These are phyloP conservation scores for Danaus chrysippus DNA, from an alignment of 2,888 invertebrate genomes.

Conservation along the genomic window DNA sequence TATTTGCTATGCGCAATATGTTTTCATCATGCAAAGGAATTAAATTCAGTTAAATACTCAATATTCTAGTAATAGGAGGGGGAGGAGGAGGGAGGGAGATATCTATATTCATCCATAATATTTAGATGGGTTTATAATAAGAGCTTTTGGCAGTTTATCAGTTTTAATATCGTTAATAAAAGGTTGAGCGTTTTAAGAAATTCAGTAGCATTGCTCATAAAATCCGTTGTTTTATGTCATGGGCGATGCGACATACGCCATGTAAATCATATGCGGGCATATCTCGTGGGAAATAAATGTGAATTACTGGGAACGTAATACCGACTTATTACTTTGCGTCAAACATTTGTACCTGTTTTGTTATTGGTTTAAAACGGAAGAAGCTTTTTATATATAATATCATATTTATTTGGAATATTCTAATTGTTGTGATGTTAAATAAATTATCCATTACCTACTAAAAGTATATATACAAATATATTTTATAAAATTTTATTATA, in stretches of 20 bases:
- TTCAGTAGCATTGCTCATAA: conserved; percentile 40
- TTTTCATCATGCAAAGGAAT: too few species aligned
- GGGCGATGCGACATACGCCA: conserved; percentile 57
- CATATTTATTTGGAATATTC: too few species aligned
- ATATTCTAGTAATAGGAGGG: too few species aligned
- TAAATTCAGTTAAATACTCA: too few species aligned
- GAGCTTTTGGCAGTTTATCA: background rate
- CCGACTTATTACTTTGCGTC: conserved; percentile 42
- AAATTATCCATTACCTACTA: too few species aligned
- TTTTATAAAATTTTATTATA: too few species aligned
- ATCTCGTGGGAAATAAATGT: conserved; percentile 58
- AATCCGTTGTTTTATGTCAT: conserved; percentile 53
- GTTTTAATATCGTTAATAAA: conserved; percentile 13
- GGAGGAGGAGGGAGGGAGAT: too few species aligned
- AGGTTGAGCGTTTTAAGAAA: conserved; percentile 23
- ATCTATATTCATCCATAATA: background rate
- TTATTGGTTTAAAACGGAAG: background rate
- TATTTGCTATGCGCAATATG: background rate
- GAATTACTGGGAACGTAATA: conserved; percentile 42
- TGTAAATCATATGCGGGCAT: conserved; percentile 55
- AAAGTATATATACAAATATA: too few species aligned
- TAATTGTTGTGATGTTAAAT: too few species aligned
- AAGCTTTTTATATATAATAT: background rate
- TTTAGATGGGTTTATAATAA: background rate
- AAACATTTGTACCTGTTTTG: conserved; percentile 15